Evolutionary conservation across 2,888 invertebrate genomes (phyloP).

Genomic region (Tenthredo mesomela): DNA sequence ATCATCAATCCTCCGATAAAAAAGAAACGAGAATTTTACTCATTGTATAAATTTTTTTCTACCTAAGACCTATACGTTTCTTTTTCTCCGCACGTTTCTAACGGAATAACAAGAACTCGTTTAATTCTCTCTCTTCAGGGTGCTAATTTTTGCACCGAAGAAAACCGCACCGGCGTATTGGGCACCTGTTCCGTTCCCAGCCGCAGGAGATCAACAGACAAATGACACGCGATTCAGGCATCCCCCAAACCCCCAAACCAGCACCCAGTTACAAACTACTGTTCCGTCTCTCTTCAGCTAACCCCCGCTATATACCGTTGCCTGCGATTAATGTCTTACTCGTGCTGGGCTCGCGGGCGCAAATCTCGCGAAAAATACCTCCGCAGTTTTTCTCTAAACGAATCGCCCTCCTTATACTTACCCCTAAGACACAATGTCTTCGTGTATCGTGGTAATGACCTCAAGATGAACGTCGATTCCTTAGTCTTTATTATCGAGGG

Average conservation of each 20-base stretch:
- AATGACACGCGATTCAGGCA: conserved; percentile 76
- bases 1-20: not conserved
- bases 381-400: conserved; percentile 52
- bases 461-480: conserved; percentile 38
- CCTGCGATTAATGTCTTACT: conserved; percentile 75
- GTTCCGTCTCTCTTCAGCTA: conserved; percentile 55
- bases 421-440: conserved; percentile 12
- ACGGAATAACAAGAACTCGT: conserved; percentile 59
- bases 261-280: conserved; percentile 73
- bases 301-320: conserved; percentile 46
- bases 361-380: conserved; percentile 56
- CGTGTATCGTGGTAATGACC: conserved; percentile 48
- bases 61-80: not conserved
- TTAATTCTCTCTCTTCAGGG: conserved; percentile 69
- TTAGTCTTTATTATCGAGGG: not conserved
- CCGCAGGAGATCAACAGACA: conserved; percentile 76
- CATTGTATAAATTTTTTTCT: not conserved
- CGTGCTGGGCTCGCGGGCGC: conserved; percentile 62
- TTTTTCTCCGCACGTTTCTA: conserved; percentile 56
- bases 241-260: conserved; percentile 59
- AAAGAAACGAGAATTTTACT: too few relatives aligned
- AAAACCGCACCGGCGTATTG: conserved; percentile 67
- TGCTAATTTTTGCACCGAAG: conserved; percentile 73
- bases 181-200: conserved; percentile 72
- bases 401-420: not conserved